phyloP scores from a whole-genome alignment of 2,113 vertebrate genomes.

The Uria aalge region DNA sequence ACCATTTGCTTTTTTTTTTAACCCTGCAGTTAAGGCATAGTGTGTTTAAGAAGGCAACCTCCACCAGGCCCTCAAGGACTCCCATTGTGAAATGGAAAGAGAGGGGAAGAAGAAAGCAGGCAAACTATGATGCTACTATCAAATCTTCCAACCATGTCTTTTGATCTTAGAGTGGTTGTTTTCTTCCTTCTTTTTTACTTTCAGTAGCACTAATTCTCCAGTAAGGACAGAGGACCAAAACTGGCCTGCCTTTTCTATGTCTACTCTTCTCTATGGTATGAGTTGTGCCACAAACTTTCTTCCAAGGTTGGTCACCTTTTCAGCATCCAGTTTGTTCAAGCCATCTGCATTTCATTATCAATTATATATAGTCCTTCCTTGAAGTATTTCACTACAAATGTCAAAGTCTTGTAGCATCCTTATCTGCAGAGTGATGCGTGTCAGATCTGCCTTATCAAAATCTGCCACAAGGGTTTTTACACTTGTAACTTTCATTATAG shows the following conservation, averaged over 20 bases:
- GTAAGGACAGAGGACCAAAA: not conserved
- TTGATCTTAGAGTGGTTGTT: not conserved
- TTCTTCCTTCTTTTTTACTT: not conserved
- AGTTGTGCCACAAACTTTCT: not conserved
- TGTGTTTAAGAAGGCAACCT: not conserved
- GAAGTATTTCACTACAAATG: constrained; percentile 12
- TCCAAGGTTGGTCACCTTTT: not conserved
- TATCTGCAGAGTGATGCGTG: constrained; percentile 28
- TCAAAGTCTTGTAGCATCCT: constrained; percentile 10
- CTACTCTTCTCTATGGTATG: not conserved
- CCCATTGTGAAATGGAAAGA: not conserved
- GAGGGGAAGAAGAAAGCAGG: not conserved
- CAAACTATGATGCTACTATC: not conserved
- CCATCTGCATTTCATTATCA: constrained; percentile 17
- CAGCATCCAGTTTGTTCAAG: not conserved
- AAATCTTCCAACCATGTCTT: not conserved
- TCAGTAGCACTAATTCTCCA: not conserved
- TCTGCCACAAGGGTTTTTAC: constrained; percentile 39
- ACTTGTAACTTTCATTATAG: not conserved
- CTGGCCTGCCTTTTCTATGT: not conserved
- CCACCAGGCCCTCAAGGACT: not conserved
- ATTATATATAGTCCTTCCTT: not conserved
- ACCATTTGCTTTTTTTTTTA: not conserved
- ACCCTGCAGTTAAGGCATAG: not conserved
- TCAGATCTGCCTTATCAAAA: constrained; percentile 54